Conservation (phyloP, 1,140 invertebrate species). For the Chironomus striatipennis region DNA sequence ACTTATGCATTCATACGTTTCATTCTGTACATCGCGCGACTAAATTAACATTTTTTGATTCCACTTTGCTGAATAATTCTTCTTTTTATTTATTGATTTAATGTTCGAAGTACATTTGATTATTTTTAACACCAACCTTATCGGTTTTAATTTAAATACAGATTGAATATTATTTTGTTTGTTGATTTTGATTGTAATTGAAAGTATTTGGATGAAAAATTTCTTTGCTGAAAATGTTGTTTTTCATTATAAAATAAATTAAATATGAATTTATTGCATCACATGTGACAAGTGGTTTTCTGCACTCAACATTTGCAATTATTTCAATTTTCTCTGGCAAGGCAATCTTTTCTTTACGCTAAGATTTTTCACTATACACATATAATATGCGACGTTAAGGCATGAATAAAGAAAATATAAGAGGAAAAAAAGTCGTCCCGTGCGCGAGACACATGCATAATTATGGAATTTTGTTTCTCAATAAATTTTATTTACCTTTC, state of each 20-base stretch:
- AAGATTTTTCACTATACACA: no score
- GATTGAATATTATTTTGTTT: no score
- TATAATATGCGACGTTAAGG: no score
- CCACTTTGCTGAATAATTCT: slow-evolving; percentile 19
- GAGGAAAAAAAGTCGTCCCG: no score
- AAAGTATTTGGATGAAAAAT: no score
- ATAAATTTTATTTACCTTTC: slow-evolving; percentile 22
- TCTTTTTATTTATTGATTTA: no score
- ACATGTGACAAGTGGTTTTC: slow-evolving; percentile 22
- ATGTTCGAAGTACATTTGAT: no score
- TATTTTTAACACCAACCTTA: no score
- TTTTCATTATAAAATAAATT: slow-evolving; percentile 20
- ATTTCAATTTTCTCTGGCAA: not conserved
- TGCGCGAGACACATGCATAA: slow-evolving; percentile 4
- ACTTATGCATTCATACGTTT: no score
- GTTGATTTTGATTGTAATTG: no score
- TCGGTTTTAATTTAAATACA: no score
- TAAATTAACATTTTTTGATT: slow-evolving; percentile 23
- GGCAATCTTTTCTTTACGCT: not conserved
- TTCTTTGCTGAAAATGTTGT: slow-evolving; percentile 20
- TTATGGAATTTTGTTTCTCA: slow-evolving; percentile 22
- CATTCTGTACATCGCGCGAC: not conserved
- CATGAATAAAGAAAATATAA: no score
- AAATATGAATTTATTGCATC: slow-evolving; percentile 23
- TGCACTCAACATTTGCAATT: slow-evolving; percentile 21